Conservation (phyloP, 2,888 invertebrate species). For the Exephanes ischioxanthus region DNA sequence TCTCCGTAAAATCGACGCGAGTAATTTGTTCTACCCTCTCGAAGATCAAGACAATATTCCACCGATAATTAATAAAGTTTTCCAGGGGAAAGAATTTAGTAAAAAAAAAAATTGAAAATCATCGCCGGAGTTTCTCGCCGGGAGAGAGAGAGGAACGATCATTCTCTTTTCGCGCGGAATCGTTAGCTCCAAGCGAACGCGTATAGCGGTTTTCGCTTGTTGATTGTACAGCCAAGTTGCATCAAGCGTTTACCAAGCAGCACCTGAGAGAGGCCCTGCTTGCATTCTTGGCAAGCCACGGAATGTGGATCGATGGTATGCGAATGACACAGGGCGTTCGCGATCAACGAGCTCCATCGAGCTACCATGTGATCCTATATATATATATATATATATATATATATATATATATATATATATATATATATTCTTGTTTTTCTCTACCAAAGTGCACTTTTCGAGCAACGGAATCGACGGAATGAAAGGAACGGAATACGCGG, state of each 20-base stretch:
- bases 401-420: no score
- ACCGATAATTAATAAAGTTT: no score
- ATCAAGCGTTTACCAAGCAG: constrained; percentile 42
- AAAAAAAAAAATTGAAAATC: not conserved
- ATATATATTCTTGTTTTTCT: not conserved
- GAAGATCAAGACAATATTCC: no score
- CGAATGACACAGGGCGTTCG: constrained; percentile 72
- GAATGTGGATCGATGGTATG: constrained; percentile 78
- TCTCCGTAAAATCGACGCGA: no score
- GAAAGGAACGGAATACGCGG: constrained; percentile 23
- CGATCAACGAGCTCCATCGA: constrained; percentile 9
- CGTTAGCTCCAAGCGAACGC: constrained; percentile 58
- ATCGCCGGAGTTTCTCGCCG: not conserved
- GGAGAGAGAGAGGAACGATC: not conserved
- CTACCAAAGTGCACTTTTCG: not conserved
- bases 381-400: no score
- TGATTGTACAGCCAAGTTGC: constrained; percentile 67
- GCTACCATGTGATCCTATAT: constrained; percentile 17
- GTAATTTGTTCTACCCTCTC: no score
- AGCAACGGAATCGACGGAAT: constrained; percentile 1
- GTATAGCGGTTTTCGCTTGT: constrained; percentile 75
- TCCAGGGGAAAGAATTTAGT: not conserved
- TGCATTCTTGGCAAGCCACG: constrained; percentile 77
- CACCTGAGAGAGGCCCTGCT: constrained; percentile 54
- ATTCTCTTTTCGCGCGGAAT: constrained; percentile 56